Evolutionary conservation across 1,140 invertebrate species (phyloP).

Genomic region (Drosophila malerkotliana): DNA sequence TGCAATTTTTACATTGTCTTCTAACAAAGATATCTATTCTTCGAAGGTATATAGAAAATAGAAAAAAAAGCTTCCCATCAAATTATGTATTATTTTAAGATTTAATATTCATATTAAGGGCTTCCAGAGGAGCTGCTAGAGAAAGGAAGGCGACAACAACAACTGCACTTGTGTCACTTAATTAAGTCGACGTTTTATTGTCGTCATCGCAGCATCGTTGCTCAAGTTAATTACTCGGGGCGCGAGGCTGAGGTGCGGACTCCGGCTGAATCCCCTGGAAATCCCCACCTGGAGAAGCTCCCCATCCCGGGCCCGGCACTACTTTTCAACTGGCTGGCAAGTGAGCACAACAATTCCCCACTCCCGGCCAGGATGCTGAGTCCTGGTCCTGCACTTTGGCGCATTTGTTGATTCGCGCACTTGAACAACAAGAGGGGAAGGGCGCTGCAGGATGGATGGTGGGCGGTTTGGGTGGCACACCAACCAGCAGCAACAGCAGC

Average conservation of each 20-base stretch:
- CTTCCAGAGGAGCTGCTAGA: background rate
- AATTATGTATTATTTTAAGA: constrained; percentile 5
- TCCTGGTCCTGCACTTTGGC: constrained; percentile 65
- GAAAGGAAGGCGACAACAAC: constrained; percentile 30
- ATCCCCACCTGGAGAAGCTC: constrained; percentile 21
- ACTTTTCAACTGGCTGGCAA: constrained; percentile 71
- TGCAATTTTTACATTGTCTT: background rate
- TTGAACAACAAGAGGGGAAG: constrained; percentile 52
- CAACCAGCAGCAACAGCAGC: constrained; percentile 25
- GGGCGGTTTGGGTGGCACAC: constrained; percentile 8
- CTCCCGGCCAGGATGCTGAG: constrained; percentile 34
- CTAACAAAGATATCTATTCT: background rate
- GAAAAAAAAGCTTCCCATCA: background rate
- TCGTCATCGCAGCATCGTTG: constrained; percentile 58
- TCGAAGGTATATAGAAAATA: background rate
- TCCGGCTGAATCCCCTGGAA: constrained; percentile 28
- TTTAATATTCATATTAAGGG: constrained; percentile 10
- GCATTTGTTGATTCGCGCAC: constrained; percentile 80
- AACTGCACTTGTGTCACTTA: constrained; percentile 77
- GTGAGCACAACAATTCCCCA: constrained; percentile 77
- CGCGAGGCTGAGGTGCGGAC: constrained; percentile 10
- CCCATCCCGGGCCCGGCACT: constrained; percentile 38
- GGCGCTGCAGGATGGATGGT: background rate
- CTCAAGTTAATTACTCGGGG: constrained; percentile 77
- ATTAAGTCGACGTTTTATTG: constrained; percentile 78